Percentiles rank a stretch among this genome's conserved stretches.
Evolutionary conservation across 2,888 invertebrate genomes (phyloP).

Genomic region (Ceriagrion tenellum): DNA sequence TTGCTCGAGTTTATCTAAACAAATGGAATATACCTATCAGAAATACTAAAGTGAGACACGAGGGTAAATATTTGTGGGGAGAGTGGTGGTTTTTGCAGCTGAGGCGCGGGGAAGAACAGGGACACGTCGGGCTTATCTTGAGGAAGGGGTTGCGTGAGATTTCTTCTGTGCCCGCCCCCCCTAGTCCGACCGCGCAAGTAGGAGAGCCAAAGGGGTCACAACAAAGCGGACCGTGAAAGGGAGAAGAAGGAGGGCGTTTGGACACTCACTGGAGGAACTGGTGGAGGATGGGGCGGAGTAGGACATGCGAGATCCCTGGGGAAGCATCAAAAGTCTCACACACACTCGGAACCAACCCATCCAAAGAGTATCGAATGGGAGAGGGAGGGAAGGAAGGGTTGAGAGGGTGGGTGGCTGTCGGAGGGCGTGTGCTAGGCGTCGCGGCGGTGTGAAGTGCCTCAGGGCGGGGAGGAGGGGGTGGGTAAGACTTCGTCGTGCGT

Average conservation of each 20-base stretch:
- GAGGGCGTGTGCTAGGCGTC: background rate
- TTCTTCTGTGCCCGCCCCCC: background rate
- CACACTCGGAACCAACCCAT: background rate
- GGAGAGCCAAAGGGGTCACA: too few species aligned
- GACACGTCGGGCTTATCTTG: too few species aligned
- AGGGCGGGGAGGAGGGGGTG: background rate
- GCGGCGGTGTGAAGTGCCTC: background rate
- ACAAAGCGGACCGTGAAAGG: too few species aligned
- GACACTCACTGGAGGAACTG: background rate
- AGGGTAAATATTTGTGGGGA: too few species aligned
- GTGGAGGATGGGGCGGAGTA: background rate
- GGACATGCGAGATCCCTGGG: slow-evolving; percentile 37
- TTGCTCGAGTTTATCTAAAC: too few species aligned
- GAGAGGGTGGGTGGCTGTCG: background rate
- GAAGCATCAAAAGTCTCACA: background rate
- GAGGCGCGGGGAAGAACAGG: too few species aligned
- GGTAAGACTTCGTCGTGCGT: background rate
- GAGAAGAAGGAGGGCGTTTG: too few species aligned
- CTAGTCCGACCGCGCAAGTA: background rate
- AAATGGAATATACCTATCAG: too few species aligned
- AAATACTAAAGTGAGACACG: too few species aligned
- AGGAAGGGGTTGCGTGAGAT: background rate
- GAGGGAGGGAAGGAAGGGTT: background rate
- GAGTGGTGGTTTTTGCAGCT: too few species aligned
- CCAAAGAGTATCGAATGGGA: background rate